These are phyloP conservation scores for Amphiprion percula DNA, from an alignment of 2,113 vertebrate genomes.

Conservation along the genomic window DNA sequence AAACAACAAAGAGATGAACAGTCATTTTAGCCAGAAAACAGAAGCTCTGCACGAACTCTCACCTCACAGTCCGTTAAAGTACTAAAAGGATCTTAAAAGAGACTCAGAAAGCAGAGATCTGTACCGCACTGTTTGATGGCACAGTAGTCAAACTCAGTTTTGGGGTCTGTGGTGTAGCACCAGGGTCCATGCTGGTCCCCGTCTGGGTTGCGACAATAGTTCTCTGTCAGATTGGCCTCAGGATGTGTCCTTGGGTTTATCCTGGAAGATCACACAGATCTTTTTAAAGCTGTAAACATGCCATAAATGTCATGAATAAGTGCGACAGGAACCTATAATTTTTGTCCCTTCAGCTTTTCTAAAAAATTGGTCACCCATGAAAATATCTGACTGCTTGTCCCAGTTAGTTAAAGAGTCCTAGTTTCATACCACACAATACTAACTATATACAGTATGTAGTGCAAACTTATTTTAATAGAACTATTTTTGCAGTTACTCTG, in stretches of 20 bases:
- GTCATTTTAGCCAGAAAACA: conserved; percentile 20
- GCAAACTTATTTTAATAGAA: too few species aligned
- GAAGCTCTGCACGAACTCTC: conserved; percentile 3
- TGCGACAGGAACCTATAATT: not conserved
- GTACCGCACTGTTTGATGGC: conserved; percentile 92
- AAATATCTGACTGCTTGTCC: too few species aligned
- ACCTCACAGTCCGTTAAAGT: not conserved
- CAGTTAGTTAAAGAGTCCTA: too few species aligned
- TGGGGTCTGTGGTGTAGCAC: conserved; percentile 95
- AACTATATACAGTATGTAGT: too few species aligned
- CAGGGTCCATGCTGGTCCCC: conserved; percentile 94
- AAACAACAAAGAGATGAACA: conserved; percentile 52
- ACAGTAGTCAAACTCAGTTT: conserved; percentile 96
- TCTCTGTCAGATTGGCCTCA: conserved; percentile 88
- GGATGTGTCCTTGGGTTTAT: conserved; percentile 87
- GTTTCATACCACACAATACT: too few species aligned
- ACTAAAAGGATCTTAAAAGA: not conserved
- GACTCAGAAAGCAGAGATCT: conserved; percentile 4
- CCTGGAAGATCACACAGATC: conserved; percentile 75
- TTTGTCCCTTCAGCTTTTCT: too few species aligned
- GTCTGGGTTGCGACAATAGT: conserved; percentile 96
- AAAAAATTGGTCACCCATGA: too few species aligned
- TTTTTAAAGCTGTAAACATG: not conserved
- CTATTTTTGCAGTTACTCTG: too few species aligned
- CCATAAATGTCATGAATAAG: not conserved